Evolutionary conservation across 1,140 invertebrate species (phyloP), one percentile per base, ranked within the genome.

Genomic region (Drosophila bipectinata): DNA sequence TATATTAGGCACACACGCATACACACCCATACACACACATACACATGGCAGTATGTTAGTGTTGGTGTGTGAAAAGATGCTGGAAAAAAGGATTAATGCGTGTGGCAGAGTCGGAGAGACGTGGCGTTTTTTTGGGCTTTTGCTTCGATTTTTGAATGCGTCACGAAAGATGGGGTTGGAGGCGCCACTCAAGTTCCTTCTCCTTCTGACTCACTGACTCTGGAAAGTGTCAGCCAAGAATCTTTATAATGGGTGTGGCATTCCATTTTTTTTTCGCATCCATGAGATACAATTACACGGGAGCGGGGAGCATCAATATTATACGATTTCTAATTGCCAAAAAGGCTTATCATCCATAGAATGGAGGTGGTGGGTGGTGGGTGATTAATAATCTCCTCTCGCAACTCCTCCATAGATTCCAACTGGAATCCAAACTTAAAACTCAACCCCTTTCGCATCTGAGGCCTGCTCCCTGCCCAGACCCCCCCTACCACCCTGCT

Each of bases 11-110:
- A 75, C 82, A 78, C 77, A 77, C 78, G 63, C 74, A 75, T 82
- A 71, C 73, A 77, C 15, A 15, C 15, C 0, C 15, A 15, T 15
- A 15, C 15, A 18, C 18, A 18, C 18, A 18, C 18, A 18, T 18
- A 18, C 18, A 18, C 18, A 18, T 18, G 18, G 18, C 18, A 18
- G 18, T 18, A 18, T 18, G 18, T 51, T 14, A 21, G 24, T 44
- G 21, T 59, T 34, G 30, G 66, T 72, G 51, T 81, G 79, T 80
- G 75, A 81, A 85, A 85, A 85, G 82, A 87, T 85, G 82, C 82
- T 87, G 82, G 67, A 82, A 85, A 85, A 85, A 85, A 85, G 82
- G 82, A 85, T 85, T 85, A 85, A 88, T 85, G 82, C 82, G 78
- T 85, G 82, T 61, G 62, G 32, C 68, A 81, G 59, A 71, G 58